Base-by-base conservation (phyloP, 2,797 vertebrate species). In the Selene dorsalis region DNA sequence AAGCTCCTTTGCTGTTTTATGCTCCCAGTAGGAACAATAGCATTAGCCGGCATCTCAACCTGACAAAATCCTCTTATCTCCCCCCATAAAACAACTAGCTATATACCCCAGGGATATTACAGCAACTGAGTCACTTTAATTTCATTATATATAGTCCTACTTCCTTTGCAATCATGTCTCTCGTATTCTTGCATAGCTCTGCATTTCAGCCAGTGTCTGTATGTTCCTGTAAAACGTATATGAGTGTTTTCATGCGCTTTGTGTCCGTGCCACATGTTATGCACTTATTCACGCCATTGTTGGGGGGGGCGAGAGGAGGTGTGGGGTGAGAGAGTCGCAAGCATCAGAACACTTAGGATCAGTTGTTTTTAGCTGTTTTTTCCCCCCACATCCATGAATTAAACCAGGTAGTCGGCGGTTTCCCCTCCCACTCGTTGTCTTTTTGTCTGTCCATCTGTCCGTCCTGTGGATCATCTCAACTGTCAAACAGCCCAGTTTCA, bases 1-100 rank as follows among this genome's bases (percentile, higher is more conserved):
- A 92, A 91, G 87, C 91, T 82, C 59, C 86, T 92, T 93, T 91
- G 75, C 88, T 79, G 81, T 92, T 90, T 89, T 87, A 82, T 90
- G 88, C 86, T 88, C 84, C 80, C 89, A 83, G 81, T 83, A 82
- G 85, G 87, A 93, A 92, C 92, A 93, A 92, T 93, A 88, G 91
- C 85, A 93, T 92, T 92, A 93, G 88, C 75, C 82, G 87, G 79
- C 84, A 90, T 92, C 91, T 92, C 89, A 89, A 91, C 86, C 89
- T 91, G 90, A 91, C 91, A 79, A 92, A 94, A 94, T 93, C 93
- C 91, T 92, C 89, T 94, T 93, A 93, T 93, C 92, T 84, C 77
- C 73, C 84, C 77, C 73, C 85, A 85, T 92, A 93, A 91, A 94
- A 93, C 88, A 92, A 91, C 86, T 86, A 90, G 89, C 88, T 88